Conservation (phyloP, 2,797 vertebrate species). For the Chelon auratus region DNA sequence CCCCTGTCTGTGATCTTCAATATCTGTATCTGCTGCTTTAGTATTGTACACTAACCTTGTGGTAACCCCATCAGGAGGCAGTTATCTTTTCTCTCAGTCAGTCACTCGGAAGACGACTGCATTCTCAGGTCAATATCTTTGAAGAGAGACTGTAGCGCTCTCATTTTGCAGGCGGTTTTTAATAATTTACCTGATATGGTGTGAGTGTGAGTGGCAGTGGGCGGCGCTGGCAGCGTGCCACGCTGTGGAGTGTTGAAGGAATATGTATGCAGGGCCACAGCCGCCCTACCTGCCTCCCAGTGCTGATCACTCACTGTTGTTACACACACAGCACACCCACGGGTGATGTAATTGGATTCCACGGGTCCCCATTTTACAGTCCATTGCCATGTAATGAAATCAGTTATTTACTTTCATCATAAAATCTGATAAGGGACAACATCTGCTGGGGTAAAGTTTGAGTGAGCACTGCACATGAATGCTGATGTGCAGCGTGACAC, state of each 20-base stretch:
- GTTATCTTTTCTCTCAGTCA: slow-evolving; percentile 45
- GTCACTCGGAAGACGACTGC: slow-evolving; percentile 52
- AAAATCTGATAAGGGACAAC: slow-evolving; percentile 76
- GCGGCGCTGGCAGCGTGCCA: slow-evolving; percentile 39
- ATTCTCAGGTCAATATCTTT: slow-evolving; percentile 72
- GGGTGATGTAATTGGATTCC: slow-evolving; percentile 81
- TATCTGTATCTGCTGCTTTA: slow-evolving; percentile 14
- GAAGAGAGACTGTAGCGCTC: slow-evolving; percentile 64
- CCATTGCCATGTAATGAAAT: slow-evolving; percentile 80
- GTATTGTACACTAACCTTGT: slow-evolving; percentile 36
- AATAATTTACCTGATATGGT: slow-evolving; percentile 74
- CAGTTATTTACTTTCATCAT: slow-evolving; percentile 82
- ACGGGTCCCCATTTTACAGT: slow-evolving; percentile 77
- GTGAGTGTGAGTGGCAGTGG: slow-evolving; percentile 36
- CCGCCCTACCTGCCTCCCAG: slow-evolving; percentile 53
- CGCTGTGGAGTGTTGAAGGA: slow-evolving; percentile 33
- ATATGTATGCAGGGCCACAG: slow-evolving; percentile 60
- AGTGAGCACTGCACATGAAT: slow-evolving; percentile 64
- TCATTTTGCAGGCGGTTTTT: slow-evolving; percentile 80
- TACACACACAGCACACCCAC: slow-evolving; percentile 67
- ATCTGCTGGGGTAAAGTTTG: slow-evolving; percentile 76
- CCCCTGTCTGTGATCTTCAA: slow-evolving; percentile 14
- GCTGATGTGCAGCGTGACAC: slow-evolving; percentile 53
- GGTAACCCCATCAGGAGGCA: slow-evolving; percentile 34
- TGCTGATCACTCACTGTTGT: slow-evolving; percentile 67